Percentiles rank a stretch among this genome's conserved stretches.
Conservation (phyloP, 2,888 invertebrate species). For the Dicroscelio sp. region DNA sequence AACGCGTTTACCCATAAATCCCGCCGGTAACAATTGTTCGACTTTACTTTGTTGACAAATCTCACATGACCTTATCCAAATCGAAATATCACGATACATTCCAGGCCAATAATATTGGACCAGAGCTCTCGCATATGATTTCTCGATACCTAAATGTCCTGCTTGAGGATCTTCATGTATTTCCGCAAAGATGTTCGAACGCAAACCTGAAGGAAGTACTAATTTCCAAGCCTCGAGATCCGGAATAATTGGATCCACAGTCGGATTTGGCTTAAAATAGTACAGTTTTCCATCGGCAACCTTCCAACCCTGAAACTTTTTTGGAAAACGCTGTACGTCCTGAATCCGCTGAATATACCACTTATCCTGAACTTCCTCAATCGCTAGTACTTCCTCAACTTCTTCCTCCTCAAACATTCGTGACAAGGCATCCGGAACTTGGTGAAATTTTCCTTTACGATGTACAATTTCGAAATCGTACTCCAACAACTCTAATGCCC, state of each 20-base stretch:
- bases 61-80: conserved; percentile 19
- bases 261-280: conserved; percentile 53
- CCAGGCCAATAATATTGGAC: conserved; percentile 58
- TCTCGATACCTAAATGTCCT: conserved; percentile 50
- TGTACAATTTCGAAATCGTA: conserved; percentile 67
- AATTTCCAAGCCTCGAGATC: conserved; percentile 71
- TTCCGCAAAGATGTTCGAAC: conserved; percentile 24
- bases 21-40: conserved; percentile 62
- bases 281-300: conserved; percentile 59
- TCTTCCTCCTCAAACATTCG: conserved; percentile 61
- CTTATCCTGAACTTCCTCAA: conserved; percentile 16
- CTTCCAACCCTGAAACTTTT: conserved; percentile 60
- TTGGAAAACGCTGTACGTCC: conserved; percentile 38
- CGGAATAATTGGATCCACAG: conserved; percentile 49
- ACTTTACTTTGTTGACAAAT: conserved; percentile 56
- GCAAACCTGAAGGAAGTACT: conserved; percentile 72
- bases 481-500: conserved; percentile 68
- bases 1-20: conserved; percentile 76
- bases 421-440: conserved; percentile 69
- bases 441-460: conserved; percentile 41
- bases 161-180: conserved; percentile 54
- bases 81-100: conserved; percentile 54
- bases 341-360: conserved; percentile 39
- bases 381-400: not conserved
- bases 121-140: conserved; percentile 1